Evolutionary conservation across 2,888 invertebrate species (phyloP), one percentile per base, ranked within the genome.

Genomic region (Diaperis boleti): DNA sequence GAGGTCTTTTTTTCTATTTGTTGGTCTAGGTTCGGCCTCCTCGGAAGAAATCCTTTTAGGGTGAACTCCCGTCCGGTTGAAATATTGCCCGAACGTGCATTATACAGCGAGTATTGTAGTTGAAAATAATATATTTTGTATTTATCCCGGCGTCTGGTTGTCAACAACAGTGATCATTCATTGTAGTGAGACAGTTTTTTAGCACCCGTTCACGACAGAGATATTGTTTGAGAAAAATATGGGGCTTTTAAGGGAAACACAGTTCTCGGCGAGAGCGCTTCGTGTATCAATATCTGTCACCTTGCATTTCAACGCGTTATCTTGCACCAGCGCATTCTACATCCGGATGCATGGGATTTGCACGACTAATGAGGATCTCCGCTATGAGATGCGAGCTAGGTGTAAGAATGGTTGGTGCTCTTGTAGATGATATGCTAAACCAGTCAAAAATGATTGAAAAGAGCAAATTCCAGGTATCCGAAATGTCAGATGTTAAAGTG

Each of bases 81-180:
- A 65, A 65, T 65, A 65, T 65, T 41, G 39, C 62, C 33, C 50
- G 54, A 22, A 62, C 65, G 65, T 65, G 62, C 65, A 65, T 62
- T 65, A 65, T 62, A 66, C 60, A 59, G 59, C 57, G 62, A 35
- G 55, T 49, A 62, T 59, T 63, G 55, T 66, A 55, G 66, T 63
- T 66, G 63, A 60, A 61, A 66, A 66, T 66, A 66, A 66, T 66
- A 73, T 75, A 72, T 74, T 74, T 74, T 75, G 71, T 74, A 75
- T 76, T 75, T 75, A 76, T 76, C 73, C 71, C 68, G 68, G 67
- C 73, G 72, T 71, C 69, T 71, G 72, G 72, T 76, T 77, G 78
- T 77, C 78, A 76, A 69, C 73, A 68, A 68, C 77, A 77, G 77
- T 71, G 75, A 78, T 78, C 77, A 76, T 76, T 77, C 75, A 76